Evolutionary conservation across 2,113 vertebrate genomes (phyloP).

Genomic region (Anseranas semipalmata): DNA sequence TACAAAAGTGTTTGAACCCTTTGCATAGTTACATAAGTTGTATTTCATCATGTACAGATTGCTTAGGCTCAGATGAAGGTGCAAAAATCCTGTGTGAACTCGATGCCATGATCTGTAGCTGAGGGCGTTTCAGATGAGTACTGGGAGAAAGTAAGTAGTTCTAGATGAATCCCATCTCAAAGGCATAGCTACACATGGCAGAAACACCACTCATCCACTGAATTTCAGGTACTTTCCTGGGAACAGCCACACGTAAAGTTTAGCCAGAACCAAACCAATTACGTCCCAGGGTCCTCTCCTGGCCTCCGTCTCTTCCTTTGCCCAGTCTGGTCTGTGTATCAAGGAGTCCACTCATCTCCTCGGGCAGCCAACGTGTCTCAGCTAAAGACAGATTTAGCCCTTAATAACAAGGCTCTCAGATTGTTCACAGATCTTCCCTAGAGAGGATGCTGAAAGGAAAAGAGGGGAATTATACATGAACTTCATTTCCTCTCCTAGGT

Average conservation of each 20-base stretch:
- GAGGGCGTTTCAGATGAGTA: not conserved
- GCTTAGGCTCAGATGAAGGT: not conserved
- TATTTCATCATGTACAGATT: not conserved
- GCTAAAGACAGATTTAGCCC: not conserved
- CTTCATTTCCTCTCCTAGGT: conserved; percentile 5
- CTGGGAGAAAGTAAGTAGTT: not conserved
- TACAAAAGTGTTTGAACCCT: not conserved
- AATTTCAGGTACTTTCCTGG: not conserved
- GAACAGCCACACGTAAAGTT: not conserved
- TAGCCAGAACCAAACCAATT: not conserved
- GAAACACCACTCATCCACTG: not conserved
- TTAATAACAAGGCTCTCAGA: not conserved
- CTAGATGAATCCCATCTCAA: not conserved
- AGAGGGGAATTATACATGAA: not conserved
- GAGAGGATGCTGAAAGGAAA: conserved; percentile 14
- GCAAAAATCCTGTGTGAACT: conserved; percentile 14
- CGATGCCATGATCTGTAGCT: not conserved
- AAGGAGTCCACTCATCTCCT: not conserved
- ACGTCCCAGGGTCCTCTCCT: not conserved
- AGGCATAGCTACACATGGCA: not conserved
- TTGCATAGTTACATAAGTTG: not conserved
- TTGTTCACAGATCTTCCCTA: not conserved
- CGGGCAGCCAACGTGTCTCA: not conserved
- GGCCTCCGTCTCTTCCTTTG: not conserved
- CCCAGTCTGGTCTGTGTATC: not conserved